Evolutionary conservation across 2,888 invertebrate species (phyloP).

Genomic region (Nymphalis polychloros): DNA sequence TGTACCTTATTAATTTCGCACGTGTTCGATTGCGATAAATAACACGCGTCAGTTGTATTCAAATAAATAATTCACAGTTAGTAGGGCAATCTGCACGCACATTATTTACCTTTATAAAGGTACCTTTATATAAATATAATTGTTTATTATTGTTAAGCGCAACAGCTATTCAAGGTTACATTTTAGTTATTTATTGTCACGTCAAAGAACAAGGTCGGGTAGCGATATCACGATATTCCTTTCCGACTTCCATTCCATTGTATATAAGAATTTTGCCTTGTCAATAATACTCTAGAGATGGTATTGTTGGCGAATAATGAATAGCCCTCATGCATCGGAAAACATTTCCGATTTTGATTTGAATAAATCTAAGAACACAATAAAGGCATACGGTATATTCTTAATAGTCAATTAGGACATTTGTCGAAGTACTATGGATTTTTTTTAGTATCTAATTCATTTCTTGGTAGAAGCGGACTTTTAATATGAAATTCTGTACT

Average conservation of each 20-base stretch:
- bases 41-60: conserved; percentile 9
- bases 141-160: not conserved
- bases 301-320: conserved; percentile 24
- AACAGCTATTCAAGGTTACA: conserved; percentile 2
- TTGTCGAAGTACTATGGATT: no score
- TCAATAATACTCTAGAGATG: conserved; percentile 27
- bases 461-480: no score
- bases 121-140: no score
- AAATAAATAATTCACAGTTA: conserved; percentile 8
- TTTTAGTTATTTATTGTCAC: conserved; percentile 23
- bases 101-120: not conserved
- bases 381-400: not conserved
- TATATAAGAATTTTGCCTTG: conserved; percentile 27
- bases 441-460: no score
- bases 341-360: conserved; percentile 17
- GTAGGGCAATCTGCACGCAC: conserved; percentile 1
- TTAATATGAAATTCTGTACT: no score
- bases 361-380: conserved; percentile 15
- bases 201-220: conserved; percentile 18
- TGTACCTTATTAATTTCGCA: not conserved
- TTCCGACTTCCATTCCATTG: conserved; percentile 6
- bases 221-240: conserved; percentile 20
- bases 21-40: conserved; percentile 2
- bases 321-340: conserved; percentile 25
- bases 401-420: no score